phyloP scores from a whole-genome alignment of 2,113 vertebrate genomes.

The Anarrhichthys ocellatus region DNA sequence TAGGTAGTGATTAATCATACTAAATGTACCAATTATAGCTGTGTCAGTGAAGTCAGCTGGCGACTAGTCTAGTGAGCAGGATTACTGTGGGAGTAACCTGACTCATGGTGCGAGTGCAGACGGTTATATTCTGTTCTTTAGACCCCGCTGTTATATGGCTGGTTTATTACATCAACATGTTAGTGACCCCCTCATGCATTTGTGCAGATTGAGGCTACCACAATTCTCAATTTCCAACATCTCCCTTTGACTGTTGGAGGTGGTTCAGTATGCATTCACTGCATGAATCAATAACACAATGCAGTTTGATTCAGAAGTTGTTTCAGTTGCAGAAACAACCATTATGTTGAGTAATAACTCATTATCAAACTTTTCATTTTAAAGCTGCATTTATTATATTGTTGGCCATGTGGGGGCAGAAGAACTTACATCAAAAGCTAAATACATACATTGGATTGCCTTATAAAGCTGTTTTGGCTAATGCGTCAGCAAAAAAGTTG shows the following conservation, averaged over 20 bases:
- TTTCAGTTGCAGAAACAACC: neutral
- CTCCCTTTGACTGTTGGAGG: neutral
- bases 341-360: neutral
- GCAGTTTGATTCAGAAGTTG: neutral
- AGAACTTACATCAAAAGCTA: neutral
- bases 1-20: slow-evolving; percentile 62
- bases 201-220: neutral
- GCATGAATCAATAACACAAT: neutral
- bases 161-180: slow-evolving; percentile 1
- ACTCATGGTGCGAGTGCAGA: slow-evolving; percentile 18
- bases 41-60: slow-evolving; percentile 46
- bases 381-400: neutral
- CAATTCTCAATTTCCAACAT: neutral
- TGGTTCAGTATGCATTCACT: neutral
- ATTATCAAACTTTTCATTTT: neutral
- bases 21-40: slow-evolving; percentile 59
- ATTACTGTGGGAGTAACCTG: slow-evolving; percentile 20
- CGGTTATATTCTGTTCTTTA: neutral
- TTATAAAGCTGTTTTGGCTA: neutral
- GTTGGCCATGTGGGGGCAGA: neutral
- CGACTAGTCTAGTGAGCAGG: slow-evolving; percentile 15
- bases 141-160: neutral
- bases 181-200: neutral
- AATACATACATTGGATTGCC: neutral
- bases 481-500: too few relatives aligned